Evolutionary conservation across 2,888 invertebrate genomes (phyloP).

Genomic region (Alviniconcha strummeri): DNA sequence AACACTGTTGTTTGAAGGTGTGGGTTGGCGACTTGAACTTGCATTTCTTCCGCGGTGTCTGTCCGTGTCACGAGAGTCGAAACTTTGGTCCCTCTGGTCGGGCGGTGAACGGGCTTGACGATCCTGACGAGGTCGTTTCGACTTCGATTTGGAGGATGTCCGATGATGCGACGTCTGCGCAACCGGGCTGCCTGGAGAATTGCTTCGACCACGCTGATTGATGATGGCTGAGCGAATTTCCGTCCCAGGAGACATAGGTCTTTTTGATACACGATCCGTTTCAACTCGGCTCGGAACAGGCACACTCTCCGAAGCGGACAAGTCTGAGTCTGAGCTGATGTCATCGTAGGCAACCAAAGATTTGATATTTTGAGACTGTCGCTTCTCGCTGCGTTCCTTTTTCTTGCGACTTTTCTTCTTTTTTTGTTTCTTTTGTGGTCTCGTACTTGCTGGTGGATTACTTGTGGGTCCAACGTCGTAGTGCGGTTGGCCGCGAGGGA

Average conservation of each 20-base stretch:
- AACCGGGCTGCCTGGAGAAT: constrained; percentile 48
- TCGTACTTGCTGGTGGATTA: constrained; percentile 23
- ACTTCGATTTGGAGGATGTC: constrained; percentile 21
- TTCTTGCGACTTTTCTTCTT: constrained; percentile 39
- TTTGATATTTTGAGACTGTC: constrained; percentile 45
- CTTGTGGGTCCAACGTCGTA: constrained; percentile 34
- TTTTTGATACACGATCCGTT: constrained; percentile 27
- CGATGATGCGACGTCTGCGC: constrained; percentile 22
- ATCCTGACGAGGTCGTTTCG: constrained; percentile 25
- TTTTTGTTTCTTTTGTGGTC: constrained; percentile 56
- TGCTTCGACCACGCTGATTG: constrained; percentile 53
- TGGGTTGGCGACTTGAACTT: constrained; percentile 13
- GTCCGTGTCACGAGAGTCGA: constrained; percentile 15
- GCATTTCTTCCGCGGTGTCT: constrained; percentile 17
- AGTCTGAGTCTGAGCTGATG: constrained; percentile 66
- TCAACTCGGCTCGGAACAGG: constrained; percentile 35
- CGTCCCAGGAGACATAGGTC: constrained; percentile 45
- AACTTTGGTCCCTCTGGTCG: constrained; percentile 7
- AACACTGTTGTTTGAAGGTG: constrained; percentile 7
- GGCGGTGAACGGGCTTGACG: constrained; percentile 24
- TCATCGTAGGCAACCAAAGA: constrained; percentile 64
- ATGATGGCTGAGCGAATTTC: constrained; percentile 52
- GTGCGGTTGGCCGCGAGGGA: constrained; percentile 20
- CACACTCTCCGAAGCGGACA: constrained; percentile 37
- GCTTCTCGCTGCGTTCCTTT: constrained; percentile 34